Conservation (phyloP, 2,888 invertebrate genomes). For the Phengaris alcon region DNA sequence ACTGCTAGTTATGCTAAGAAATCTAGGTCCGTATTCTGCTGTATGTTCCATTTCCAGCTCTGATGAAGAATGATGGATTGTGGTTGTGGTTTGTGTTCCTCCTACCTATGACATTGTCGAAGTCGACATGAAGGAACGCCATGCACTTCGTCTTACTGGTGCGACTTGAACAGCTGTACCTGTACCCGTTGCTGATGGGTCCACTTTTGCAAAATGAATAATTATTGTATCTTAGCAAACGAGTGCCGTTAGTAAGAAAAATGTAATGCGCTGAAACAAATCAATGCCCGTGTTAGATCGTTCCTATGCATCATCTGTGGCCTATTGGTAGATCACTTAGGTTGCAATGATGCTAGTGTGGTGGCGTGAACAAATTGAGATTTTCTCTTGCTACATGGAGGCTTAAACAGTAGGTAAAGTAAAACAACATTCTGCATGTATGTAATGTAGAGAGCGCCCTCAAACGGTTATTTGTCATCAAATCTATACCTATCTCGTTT, state of each 20-base stretch:
- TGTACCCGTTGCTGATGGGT: slow-evolving; percentile 35
- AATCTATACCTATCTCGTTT: too few relatives aligned
- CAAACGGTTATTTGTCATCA: too few relatives aligned
- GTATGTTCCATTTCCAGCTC: slow-evolving; percentile 33
- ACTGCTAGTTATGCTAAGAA: too few relatives aligned
- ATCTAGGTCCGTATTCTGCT: not conserved
- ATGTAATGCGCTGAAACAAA: slow-evolving; percentile 34
- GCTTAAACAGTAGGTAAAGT: too few relatives aligned
- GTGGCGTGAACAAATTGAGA: too few relatives aligned
- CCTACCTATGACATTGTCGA: slow-evolving; percentile 38
- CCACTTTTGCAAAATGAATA: slow-evolving; percentile 43
- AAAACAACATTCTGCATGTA: too few relatives aligned
- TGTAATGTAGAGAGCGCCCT: too few relatives aligned
- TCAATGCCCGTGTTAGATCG: not conserved
- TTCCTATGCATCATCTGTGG: too few relatives aligned
- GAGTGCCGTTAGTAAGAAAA: slow-evolving; percentile 34
- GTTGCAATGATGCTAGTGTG: too few relatives aligned
- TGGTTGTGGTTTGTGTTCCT: slow-evolving; percentile 43
- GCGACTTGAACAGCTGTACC: slow-evolving; percentile 43
- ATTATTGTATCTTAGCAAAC: slow-evolving; percentile 41
- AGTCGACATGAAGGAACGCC: slow-evolving; percentile 42
- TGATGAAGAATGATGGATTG: slow-evolving; percentile 39
- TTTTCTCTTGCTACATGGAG: too few relatives aligned
- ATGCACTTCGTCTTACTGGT: slow-evolving; percentile 41
- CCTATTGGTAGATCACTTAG: too few relatives aligned